A percentile compares a stretch with the other conserved stretches of the same genome.
Evolutionary conservation across 2,797 vertebrate genomes (phyloP).

Genomic region (Bradypodion ventrale): DNA sequence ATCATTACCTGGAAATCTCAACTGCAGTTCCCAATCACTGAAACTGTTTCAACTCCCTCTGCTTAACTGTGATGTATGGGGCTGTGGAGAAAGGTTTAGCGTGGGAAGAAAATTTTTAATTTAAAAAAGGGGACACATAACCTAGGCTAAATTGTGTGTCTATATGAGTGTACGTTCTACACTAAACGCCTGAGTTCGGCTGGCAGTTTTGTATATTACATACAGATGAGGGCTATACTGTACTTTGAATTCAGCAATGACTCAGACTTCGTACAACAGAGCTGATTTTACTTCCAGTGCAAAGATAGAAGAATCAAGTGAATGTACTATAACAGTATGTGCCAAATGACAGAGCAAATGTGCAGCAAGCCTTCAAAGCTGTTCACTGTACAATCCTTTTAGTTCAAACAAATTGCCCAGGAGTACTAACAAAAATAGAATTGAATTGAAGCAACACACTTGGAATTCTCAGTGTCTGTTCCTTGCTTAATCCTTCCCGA

Average conservation of each 20-base stretch:
- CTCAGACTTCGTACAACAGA: background rate
- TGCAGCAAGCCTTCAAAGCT: background rate
- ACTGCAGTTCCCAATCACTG: slow-evolving; percentile 59
- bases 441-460: background rate
- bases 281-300: background rate
- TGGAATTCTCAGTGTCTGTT: background rate
- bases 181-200: background rate
- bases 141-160: slow-evolving; percentile 12
- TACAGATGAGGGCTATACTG: background rate
- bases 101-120: slow-evolving; percentile 16
- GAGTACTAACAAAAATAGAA: background rate
- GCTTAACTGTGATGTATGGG: slow-evolving; percentile 12
- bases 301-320: background rate
- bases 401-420: background rate
- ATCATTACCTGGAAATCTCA: slow-evolving; percentile 63
- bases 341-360: background rate
- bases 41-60: slow-evolving; percentile 41
- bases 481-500: background rate
- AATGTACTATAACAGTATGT: background rate
- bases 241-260: slow-evolving; percentile 1
- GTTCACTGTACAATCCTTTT: background rate
- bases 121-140: background rate
- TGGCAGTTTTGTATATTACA: slow-evolving; percentile 20
- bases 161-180: slow-evolving; percentile 11
- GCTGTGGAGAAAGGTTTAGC: slow-evolving; percentile 3